These are phyloP conservation scores for Isoperla grammatica DNA, from an alignment of 2,888 invertebrate genomes.

Conservation along the genomic window DNA sequence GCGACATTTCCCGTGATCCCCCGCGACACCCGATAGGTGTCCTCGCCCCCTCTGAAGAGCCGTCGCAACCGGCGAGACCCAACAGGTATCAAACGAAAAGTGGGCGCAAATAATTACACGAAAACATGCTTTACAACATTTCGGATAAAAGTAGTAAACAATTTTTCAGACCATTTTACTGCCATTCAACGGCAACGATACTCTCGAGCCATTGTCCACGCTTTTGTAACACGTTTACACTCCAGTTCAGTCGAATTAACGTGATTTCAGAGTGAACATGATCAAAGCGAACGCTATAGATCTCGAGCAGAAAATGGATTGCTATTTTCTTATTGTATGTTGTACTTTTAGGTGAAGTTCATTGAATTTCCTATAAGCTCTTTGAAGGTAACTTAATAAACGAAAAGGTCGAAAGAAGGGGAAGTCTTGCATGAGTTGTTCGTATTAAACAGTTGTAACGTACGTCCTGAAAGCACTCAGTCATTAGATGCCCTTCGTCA, in stretches of 20 bases:
- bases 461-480: too few species aligned
- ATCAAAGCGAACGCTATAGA: not conserved
- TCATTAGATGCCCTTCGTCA: too few species aligned
- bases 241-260: not conserved
- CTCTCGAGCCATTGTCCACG: not conserved
- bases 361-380: too few species aligned
- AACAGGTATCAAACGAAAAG: not conserved
- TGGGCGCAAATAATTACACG: not conserved
- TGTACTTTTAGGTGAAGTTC: too few species aligned
- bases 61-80: not conserved
- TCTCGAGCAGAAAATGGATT: conserved; percentile 5
- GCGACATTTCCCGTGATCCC: not conserved
- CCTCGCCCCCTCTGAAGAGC: not conserved
- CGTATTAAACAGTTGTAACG: too few species aligned
- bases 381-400: too few species aligned
- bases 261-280: not conserved
- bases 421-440: too few species aligned
- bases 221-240: not conserved
- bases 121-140: not conserved
- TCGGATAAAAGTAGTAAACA: not conserved
- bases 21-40: not conserved
- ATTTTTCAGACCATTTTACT: conserved; percentile 2
- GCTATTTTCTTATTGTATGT: not conserved
- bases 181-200: conserved; percentile 4
- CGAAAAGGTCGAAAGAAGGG: too few species aligned